A percentile compares a stretch with the other conserved stretches of the same genome.
Conservation (phyloP, 1,140 invertebrate genomes). For the Fopius arisanus region DNA sequence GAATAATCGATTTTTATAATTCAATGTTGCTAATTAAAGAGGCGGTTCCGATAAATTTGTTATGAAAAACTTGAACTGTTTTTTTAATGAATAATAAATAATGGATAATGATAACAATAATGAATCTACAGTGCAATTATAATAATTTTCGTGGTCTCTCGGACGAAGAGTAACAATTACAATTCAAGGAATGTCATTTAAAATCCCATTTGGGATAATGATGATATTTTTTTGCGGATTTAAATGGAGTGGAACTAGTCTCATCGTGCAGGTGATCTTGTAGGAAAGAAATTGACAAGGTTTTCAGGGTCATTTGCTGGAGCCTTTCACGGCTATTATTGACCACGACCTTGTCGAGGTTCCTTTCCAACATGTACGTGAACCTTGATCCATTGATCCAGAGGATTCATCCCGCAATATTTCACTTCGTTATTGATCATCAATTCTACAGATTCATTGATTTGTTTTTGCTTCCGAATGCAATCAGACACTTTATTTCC, state of each 20-base stretch:
- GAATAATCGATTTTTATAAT: no score
- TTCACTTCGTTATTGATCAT: neutral
- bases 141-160: neutral
- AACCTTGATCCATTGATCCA: neutral
- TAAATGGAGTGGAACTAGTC: neutral
- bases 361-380: neutral
- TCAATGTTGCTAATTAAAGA: no score
- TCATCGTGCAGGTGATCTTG: neutral
- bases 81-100: no score
- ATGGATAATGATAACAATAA: no score
- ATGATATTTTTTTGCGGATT: neutral
- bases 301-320: neutral
- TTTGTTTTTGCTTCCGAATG: neutral
- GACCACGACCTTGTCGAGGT: conserved; percentile 7
- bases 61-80: no score
- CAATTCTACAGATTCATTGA: neutral
- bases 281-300: neutral
- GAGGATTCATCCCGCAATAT: neutral
- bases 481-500: neutral
- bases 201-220: neutral
- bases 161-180: neutral
- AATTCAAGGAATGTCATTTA: neutral
- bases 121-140: neutral
- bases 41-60: no score
- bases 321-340: neutral